phyloP scores from a whole-genome alignment of 2,888 invertebrate species.

The Synergus umbraculus region DNA sequence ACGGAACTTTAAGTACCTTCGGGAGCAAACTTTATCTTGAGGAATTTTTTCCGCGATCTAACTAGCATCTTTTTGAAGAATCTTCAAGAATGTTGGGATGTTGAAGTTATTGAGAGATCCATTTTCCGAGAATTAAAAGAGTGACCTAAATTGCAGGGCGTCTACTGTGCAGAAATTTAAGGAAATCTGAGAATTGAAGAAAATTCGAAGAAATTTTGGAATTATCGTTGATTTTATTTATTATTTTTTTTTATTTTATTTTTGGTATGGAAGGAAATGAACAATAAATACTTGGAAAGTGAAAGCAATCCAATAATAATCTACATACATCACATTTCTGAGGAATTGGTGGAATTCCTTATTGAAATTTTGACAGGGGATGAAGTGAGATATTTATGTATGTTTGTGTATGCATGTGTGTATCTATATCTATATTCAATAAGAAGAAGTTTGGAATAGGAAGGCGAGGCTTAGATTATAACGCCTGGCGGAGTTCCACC shows the following conservation, averaged over 20 bases:
- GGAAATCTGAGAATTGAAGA: too few relatives aligned
- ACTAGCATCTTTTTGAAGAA: background rate
- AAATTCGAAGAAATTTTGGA: too few relatives aligned
- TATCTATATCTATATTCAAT: too few relatives aligned
- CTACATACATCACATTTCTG: conserved; percentile 9
- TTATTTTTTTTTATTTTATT: too few relatives aligned
- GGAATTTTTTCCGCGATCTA: conserved; percentile 20
- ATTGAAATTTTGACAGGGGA: conserved; percentile 1
- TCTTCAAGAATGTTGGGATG: background rate
- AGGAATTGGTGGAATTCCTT: conserved; percentile 24
- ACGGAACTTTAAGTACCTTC: conserved; percentile 41
- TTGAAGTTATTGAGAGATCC: too few relatives aligned
- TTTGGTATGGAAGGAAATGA: background rate
- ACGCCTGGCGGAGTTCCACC: conserved; percentile 38
- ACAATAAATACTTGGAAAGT: background rate
- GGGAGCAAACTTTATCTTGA: conserved; percentile 27
- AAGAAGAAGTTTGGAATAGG: conserved; percentile 32
- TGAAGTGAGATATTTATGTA: background rate
- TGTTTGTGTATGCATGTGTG: conserved; percentile 2
- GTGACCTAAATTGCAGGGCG: background rate
- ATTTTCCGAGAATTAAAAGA: background rate
- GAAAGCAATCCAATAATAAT: conserved; percentile 18
- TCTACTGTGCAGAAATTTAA: too few relatives aligned
- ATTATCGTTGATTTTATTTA: too few relatives aligned
- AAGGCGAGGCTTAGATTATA: conserved; percentile 41